Percentiles rank a stretch among this genome's conserved stretches.
Conservation (phyloP, 2,113 vertebrate genomes). For the Mus spicilegus region DNA sequence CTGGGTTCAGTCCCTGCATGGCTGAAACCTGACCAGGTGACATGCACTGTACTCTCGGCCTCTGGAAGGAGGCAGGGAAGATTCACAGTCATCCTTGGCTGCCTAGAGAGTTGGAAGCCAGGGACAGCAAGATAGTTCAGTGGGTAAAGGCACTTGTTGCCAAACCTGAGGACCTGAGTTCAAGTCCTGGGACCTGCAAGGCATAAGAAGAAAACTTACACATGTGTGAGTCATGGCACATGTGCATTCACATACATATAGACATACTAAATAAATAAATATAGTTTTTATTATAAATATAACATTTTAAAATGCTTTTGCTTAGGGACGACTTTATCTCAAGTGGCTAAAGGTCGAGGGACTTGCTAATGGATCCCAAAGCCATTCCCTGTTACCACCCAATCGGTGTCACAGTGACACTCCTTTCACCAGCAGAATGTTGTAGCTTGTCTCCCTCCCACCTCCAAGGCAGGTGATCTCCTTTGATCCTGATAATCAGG, state of each 20-base stretch:
- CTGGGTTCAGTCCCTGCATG: background rate
- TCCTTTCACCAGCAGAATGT: background rate
- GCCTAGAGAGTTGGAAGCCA: background rate
- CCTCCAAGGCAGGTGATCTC: background rate
- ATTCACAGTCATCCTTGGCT: background rate
- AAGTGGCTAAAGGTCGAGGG: background rate
- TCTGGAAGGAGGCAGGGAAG: background rate
- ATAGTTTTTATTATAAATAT: background rate
- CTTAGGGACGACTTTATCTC: constrained; percentile 9
- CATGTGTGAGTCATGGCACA: background rate
- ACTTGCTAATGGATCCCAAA: background rate
- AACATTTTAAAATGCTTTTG: background rate
- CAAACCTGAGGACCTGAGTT: background rate
- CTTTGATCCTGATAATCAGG: background rate
- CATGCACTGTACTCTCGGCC: background rate
- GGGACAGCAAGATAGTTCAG: background rate
- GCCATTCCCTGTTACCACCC: background rate
- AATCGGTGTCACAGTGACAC: background rate
- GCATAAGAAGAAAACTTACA: background rate
- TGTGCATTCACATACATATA: background rate
- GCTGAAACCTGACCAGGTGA: background rate
- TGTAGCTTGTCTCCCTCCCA: background rate
- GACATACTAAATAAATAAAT: background rate
- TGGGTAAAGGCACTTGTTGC: background rate
- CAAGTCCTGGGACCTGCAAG: background rate